phyloP scores from a whole-genome alignment of 2,113 vertebrate genomes.

The Australoheros scitulus region DNA sequence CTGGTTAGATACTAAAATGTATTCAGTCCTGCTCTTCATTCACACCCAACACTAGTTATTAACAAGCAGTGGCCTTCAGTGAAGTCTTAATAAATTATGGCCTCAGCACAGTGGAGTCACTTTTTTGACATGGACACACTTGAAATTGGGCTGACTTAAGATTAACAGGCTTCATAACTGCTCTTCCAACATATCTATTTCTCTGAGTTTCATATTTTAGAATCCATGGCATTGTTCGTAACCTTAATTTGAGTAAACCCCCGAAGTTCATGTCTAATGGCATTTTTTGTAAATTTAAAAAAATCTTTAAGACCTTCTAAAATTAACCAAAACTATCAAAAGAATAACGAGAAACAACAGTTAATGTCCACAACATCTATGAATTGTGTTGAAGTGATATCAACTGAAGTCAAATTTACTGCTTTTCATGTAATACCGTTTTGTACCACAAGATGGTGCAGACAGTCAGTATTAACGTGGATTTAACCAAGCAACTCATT shows the following conservation, averaged over 20 bases:
- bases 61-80: background rate
- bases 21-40: background rate
- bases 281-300: background rate
- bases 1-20: no score
- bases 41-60: background rate
- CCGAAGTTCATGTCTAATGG: background rate
- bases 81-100: background rate
- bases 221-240: background rate
- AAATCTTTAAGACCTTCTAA: background rate
- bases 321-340: background rate
- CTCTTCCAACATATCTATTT: background rate
- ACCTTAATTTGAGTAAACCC: background rate
- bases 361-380: background rate
- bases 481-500: background rate
- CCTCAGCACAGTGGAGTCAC: background rate
- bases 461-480: background rate
- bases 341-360: background rate
- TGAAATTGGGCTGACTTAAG: background rate
- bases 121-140: background rate
- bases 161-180: background rate
- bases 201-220: background rate
- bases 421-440: background rate
- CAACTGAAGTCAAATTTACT: background rate
- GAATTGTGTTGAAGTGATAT: background rate
- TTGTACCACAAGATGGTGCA: background rate